Evolutionary conservation across 2,888 invertebrate species (phyloP).

Genomic region (Lasioglossum vierecki): DNA sequence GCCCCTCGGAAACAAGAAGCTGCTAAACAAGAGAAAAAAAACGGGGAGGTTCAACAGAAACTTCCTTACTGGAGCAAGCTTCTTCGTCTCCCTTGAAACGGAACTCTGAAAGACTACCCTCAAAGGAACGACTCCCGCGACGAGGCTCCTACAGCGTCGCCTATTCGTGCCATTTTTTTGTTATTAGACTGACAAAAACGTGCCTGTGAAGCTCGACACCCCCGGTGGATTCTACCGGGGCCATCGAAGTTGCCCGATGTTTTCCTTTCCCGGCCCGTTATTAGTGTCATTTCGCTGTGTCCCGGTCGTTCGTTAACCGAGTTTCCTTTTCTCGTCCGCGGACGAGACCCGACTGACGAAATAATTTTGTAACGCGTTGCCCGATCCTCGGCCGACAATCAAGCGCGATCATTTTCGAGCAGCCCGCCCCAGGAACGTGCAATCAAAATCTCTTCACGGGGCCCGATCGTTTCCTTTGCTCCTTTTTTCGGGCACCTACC

Average conservation of each 20-base stretch:
- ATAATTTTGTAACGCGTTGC: constrained; percentile 14
- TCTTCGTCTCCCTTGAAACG: constrained; percentile 19
- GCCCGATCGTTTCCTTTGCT: background rate
- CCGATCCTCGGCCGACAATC: constrained; percentile 15
- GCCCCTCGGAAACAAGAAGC: constrained; percentile 11
- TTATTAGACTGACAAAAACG: constrained; percentile 12
- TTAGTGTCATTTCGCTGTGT: background rate
- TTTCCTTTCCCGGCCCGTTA: background rate
- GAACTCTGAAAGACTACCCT: constrained; percentile 25
- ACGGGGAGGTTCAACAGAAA: background rate
- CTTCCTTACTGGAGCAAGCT: constrained; percentile 11
- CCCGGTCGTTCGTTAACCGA: constrained; percentile 6
- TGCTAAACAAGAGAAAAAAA: background rate
- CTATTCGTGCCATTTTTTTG: constrained; percentile 21
- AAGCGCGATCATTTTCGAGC: constrained; percentile 28
- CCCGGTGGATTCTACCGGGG: background rate
- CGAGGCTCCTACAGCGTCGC: background rate
- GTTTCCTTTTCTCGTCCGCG: background rate
- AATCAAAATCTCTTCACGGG: constrained; percentile 39
- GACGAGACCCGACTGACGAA: constrained; percentile 1
- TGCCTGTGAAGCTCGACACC: constrained; percentile 15
- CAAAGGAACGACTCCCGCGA: constrained; percentile 20
- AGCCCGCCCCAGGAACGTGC: background rate
- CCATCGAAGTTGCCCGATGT: background rate
- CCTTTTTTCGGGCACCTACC: background rate